Conservation (phyloP, 2,888 invertebrate genomes). For the Glyphotaelius pellucidus region DNA sequence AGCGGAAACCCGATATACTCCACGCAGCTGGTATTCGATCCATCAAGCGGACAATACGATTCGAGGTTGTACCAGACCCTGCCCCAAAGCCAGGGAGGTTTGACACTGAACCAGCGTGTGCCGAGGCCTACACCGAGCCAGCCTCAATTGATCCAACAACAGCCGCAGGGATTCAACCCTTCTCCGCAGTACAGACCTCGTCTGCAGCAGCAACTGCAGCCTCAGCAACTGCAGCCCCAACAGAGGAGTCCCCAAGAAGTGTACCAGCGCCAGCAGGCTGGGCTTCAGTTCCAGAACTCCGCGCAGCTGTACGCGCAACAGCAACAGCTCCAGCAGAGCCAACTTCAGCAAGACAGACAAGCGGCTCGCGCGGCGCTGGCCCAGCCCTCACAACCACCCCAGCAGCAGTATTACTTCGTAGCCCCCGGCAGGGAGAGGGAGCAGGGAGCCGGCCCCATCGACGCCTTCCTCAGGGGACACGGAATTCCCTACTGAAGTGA, state of each 20-base stretch:
- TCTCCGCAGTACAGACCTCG: conserved; percentile 78
- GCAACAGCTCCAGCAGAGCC: conserved; percentile 83
- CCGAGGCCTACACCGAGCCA: conserved; percentile 73
- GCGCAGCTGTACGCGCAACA: conserved; percentile 82
- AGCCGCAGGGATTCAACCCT: conserved; percentile 69
- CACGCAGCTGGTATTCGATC: conserved; percentile 87
- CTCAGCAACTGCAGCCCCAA: conserved; percentile 75
- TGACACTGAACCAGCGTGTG: conserved; percentile 84
- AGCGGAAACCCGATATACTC: conserved; percentile 84
- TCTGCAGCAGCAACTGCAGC: conserved; percentile 80
- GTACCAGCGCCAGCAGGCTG: conserved; percentile 80
- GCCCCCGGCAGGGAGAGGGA: conserved; percentile 74
- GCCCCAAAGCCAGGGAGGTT: conserved; percentile 85
- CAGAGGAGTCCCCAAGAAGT: conserved; percentile 74
- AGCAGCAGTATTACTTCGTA: conserved; percentile 79
- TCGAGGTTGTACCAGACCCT: conserved; percentile 86
- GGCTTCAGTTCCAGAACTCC: conserved; percentile 80
- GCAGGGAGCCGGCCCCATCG: conserved; percentile 83
- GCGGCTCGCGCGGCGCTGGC: conserved; percentile 75
- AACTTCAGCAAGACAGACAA: conserved; percentile 79
- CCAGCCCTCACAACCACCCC: conserved; percentile 68
- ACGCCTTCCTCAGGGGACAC: conserved; percentile 87
- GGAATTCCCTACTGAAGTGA: conserved; percentile 80
- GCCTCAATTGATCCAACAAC: conserved; percentile 78
- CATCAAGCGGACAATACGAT: conserved; percentile 86